A percentile compares a stretch with the other conserved stretches of the same genome.
Conservation (phyloP, 2,797 vertebrate species). For the Pogonophryne albipinna region DNA sequence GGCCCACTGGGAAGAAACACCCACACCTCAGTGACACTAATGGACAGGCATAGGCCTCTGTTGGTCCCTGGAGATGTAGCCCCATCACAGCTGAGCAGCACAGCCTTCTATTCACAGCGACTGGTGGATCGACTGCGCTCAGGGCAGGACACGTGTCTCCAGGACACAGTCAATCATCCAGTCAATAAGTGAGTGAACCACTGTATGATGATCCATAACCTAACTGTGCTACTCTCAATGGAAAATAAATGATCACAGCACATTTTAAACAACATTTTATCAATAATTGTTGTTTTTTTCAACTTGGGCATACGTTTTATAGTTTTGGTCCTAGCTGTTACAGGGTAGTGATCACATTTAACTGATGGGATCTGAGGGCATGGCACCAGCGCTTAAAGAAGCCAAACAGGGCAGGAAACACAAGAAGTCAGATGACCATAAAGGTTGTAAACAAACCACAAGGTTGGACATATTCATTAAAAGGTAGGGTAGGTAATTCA, state of each 20-base stretch:
- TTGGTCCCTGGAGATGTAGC: slow-evolving; percentile 59
- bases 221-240: slow-evolving; percentile 27
- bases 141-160: slow-evolving; percentile 40
- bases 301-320: not conserved
- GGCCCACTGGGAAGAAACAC: slow-evolving; percentile 63
- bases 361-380: not conserved
- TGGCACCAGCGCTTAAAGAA: not conserved
- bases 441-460: not conserved
- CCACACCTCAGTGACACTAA: slow-evolving; percentile 72
- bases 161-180: slow-evolving; percentile 51
- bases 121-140: slow-evolving; percentile 49
- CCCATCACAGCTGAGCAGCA: slow-evolving; percentile 71
- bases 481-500: no score
- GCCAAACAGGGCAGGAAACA: not conserved
- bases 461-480: not conserved
- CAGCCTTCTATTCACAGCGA: slow-evolving; percentile 42
- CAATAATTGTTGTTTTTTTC: slow-evolving; percentile 5
- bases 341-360: not conserved
- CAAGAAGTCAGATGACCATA: not conserved
- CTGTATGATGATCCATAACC: slow-evolving; percentile 30
- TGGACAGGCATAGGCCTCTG: slow-evolving; percentile 67
- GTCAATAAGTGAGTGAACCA: slow-evolving; percentile 55
- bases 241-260: slow-evolving; percentile 18
- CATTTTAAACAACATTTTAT: slow-evolving; percentile 8
- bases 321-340: not conserved